These are phyloP conservation scores for Dromas ardeola DNA, from an alignment of 2,113 vertebrate species.

Conservation along the genomic window DNA sequence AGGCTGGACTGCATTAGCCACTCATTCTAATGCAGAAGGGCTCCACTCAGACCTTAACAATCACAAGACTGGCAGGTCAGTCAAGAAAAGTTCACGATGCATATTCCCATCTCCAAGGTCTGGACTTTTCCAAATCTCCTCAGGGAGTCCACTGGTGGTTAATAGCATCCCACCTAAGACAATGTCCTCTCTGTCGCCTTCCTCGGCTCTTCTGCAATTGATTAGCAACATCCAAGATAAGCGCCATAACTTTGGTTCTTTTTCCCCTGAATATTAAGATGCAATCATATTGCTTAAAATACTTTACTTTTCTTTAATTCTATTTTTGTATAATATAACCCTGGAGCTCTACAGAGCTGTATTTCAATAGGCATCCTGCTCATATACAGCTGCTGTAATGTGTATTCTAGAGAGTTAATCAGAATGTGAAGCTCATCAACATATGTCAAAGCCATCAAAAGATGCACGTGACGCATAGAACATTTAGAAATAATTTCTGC, in stretches of 20 bases:
- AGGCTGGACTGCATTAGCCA: neutral
- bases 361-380: neutral
- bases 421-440: neutral
- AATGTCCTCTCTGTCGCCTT: neutral
- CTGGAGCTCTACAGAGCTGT: neutral
- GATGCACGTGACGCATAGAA: neutral
- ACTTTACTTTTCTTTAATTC: neutral
- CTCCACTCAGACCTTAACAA: neutral
- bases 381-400: neutral
- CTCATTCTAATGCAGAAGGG: neutral
- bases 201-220: neutral
- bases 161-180: neutral
- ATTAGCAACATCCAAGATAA: neutral
- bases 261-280: neutral
- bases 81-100: neutral
- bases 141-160: neutral
- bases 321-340: neutral
- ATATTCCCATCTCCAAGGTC: neutral
- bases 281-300: neutral
- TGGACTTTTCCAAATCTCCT: neutral
- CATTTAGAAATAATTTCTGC: neutral
- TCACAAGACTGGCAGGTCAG: neutral
- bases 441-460: conserved; percentile 25
- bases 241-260: neutral
- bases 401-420: neutral